Evolutionary conservation across 2,888 invertebrate species (phyloP), one percentile per base, ranked within the genome.

Genomic region (Apotomis capreana): DNA sequence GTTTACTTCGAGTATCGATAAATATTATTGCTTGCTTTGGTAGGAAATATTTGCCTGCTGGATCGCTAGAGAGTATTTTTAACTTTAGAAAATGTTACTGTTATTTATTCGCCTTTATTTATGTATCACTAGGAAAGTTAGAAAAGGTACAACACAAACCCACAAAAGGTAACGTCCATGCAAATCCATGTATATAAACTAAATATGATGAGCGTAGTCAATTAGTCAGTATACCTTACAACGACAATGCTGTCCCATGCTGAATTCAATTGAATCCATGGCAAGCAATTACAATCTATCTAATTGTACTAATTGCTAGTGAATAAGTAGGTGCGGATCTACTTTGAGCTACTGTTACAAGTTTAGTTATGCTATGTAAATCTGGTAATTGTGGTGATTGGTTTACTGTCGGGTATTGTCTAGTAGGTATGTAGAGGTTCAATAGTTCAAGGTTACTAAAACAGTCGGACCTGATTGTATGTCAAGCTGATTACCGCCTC

Each of bases 1-100:
- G 59, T 37, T 60, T 67, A 63, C 71, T 51, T 57, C 72, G 37
- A 37, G 40, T 68, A 46, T n/a, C 65, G 55, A 62, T 62, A 62
- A 68, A 71, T 68, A 59, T 49, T 59, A 59, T 49, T 54, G 46
- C 40, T 70, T 44, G 37, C 63, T 52, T 64, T 44, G 9, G 46
- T 64, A 52, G 26, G n/a, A 70, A 59, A 64, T 70, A 44, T 51
- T 58, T 26, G 46, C 10, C 57, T 57, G 13, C 36, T 9, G 67
- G 36, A 36, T 37, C 9, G 36, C 4, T 37, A 12, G 10, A 55
- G 9, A 57, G 15, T 26, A 57, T 26, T 57, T 36, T 57, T 36
- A 36, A 10, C 10, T 36, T 12, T 55, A 26, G 55, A 26, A 2
- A 26, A 26, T 0, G 26, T 26, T 26, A 1, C 26, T 26, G 26